Base-by-base conservation (phyloP, 1,140 invertebrate genomes). In the Drosophila parvula region DNA sequence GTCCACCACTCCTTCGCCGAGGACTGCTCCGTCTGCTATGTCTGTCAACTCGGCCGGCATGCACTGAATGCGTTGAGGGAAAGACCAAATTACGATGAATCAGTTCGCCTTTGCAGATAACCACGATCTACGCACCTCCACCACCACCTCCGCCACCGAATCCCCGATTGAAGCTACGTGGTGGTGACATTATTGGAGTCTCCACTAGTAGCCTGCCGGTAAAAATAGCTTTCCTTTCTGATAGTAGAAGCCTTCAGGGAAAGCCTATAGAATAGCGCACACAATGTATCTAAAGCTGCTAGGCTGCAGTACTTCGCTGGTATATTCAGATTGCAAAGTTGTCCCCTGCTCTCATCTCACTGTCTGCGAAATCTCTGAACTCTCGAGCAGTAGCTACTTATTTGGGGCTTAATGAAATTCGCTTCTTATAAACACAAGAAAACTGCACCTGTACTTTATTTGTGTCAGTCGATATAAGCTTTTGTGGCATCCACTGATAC, bases 1-100 rank as follows among this genome's bases (percentile, higher is more conserved):
- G 14, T 9, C 77, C 74, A 38, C 79, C 70, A 41, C 16, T 60
- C 12, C 61, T 59, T n/a, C 68, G 63, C 10, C 69, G 59, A 3
- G 61, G 55, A 27, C 65, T 79, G 36, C 41, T 51, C 0, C 41
- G 55, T 28, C 40, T 64, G 11, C 11, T 9, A 7, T 34, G 60
- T 41, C 60, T 62, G 16, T 78, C 79, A 4, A 81, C 16, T 8
- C 76, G 62, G 6, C 68, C 79, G 27, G 62, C 62, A 18, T 68
- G 63, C 16, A 79, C 75, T 75, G 30, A 27, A 36, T 9, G 12
- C 18, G 45, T 28, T 48, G 9, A 1, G 14, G 30, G 3, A 22
- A 22, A 22, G 22, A 32, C 0, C n/a, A 27, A 73, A 62, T 30
- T 44, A 32, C 41, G 14, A 48, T 60, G 36, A 63, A 16, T 28